Evolutionary conservation across 2,113 vertebrate species (phyloP), one percentile per base, ranked within the genome.

Genomic region (Labeo rohita): DNA sequence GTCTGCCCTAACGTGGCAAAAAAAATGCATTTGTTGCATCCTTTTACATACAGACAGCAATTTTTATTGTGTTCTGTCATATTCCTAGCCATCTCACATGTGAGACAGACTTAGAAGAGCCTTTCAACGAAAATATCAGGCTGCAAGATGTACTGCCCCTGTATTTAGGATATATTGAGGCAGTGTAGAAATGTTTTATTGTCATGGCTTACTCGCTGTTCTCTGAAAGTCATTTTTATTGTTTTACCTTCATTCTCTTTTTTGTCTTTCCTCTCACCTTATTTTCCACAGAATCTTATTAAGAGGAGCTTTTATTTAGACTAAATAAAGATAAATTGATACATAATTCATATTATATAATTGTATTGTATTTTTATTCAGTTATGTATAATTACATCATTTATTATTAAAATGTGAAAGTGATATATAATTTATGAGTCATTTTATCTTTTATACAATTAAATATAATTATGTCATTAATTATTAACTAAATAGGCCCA

Each of bases 41-140:
- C 39, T 45, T 80, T 81, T 45, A 65, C n/a, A 13, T 10, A 34
- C 43, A 68, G 63, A 80, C 12, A 45, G 36, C 11, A 1, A 39
- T 82, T 82, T 63, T 66, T 66, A 68, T 82, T 52, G 63, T 70
- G 80, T n/a, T 52, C 63, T 68, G 61, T 34, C 80, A 82, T 45
- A 66, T 66, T 81, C 43, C 56, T 45, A 65, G n/a, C n/a, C 23
- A 34, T 18, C 43, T 80, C 79, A 65, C n/a, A 47, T 80, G n/a
- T 39, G 34, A 36, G 15, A n/a, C 80, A 49, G 28, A 68, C 45
- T 50, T 81, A 52, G 70, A 82, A 82, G 43, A 15, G 47, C 16
- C 45, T 82, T 70, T 82, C 45, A 70, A 16, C 2, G 39, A 80
- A 63, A 63, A 80, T 15, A 63, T 63, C 39, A 13, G 80, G 15